Percentiles rank a stretch among this genome's conserved stretches.
Evolutionary conservation across 2,888 invertebrate genomes (phyloP).

Genomic region (Galerucella pusilla): DNA sequence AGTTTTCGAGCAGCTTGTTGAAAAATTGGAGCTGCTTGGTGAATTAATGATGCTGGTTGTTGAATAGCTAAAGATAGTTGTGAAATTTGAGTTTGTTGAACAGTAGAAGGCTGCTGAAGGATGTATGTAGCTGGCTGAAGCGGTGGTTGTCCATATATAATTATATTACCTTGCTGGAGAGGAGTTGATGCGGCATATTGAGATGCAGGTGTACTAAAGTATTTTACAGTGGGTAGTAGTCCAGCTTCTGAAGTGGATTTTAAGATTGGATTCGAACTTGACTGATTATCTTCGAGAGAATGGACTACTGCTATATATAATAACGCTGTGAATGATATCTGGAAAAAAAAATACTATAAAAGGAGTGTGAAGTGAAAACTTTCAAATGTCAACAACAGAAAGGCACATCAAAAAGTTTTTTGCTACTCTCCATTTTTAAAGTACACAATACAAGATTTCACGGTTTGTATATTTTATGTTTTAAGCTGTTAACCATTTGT

Average conservation of each 20-base stretch:
- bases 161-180: slow-evolving; percentile 6
- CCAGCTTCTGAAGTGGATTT: background rate
- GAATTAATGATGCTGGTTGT: background rate
- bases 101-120: background rate
- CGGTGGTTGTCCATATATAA: background rate
- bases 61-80: background rate
- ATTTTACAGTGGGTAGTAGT: background rate
- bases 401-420: too few relatives aligned
- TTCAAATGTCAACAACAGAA: too few relatives aligned
- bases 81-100: background rate
- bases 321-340: slow-evolving; percentile 42
- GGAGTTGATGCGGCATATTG: slow-evolving; percentile 9
- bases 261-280: background rate
- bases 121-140: background rate
- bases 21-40: background rate
- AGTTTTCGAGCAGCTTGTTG: background rate
- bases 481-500: too few relatives aligned
- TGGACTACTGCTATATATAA: slow-evolving; percentile 34
- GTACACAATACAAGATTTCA: too few relatives aligned
- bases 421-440: too few relatives aligned
- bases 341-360: slow-evolving; percentile 16
- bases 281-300: slow-evolving; percentile 29
- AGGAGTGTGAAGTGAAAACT: too few relatives aligned
- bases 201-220: background rate
- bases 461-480: too few relatives aligned